These are phyloP conservation scores for Baryphthengus martii DNA, from an alignment of 2,113 vertebrate genomes.

Conservation along the genomic window DNA sequence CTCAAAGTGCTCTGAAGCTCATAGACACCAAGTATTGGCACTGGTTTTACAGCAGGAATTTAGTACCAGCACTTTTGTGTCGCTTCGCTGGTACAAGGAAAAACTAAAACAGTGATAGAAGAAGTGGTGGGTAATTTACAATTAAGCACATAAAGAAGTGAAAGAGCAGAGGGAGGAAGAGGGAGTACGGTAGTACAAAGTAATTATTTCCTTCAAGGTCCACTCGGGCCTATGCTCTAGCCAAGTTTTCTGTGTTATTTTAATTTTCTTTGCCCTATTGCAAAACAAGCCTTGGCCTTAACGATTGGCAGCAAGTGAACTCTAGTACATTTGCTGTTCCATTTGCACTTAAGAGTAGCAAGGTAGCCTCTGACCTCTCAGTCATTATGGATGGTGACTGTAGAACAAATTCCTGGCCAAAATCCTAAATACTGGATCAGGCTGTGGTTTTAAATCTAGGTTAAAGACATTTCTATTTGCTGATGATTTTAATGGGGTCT, in stretches of 20 bases:
- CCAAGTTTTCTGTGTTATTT: conserved; percentile 20
- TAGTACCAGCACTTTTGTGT: background rate
- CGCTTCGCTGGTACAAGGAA: background rate
- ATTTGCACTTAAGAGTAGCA: background rate
- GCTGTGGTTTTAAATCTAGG: conserved; percentile 20
- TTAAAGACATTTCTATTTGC: conserved; percentile 54
- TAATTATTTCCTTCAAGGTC: conserved; percentile 40
- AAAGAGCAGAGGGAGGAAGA: background rate
- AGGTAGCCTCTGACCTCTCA: conserved; percentile 34
- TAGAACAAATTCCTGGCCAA: conserved; percentile 49
- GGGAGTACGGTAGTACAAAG: background rate
- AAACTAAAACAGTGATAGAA: background rate
- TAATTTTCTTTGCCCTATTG: conserved; percentile 37
- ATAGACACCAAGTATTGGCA: background rate
- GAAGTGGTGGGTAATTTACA: conserved; percentile 41
- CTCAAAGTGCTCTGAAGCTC: background rate
- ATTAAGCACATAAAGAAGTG: conserved; percentile 40
- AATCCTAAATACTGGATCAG: conserved; percentile 17
- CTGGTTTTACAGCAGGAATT: background rate
- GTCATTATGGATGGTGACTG: conserved; percentile 14
- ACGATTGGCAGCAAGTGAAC: background rate
- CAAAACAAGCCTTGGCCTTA: conserved; percentile 4
- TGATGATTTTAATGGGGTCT: conserved; percentile 35
- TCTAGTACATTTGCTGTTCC: background rate
- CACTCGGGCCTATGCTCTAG: background rate